Conservation (phyloP, 2,888 invertebrate genomes). For the Ceriagrion tenellum region DNA sequence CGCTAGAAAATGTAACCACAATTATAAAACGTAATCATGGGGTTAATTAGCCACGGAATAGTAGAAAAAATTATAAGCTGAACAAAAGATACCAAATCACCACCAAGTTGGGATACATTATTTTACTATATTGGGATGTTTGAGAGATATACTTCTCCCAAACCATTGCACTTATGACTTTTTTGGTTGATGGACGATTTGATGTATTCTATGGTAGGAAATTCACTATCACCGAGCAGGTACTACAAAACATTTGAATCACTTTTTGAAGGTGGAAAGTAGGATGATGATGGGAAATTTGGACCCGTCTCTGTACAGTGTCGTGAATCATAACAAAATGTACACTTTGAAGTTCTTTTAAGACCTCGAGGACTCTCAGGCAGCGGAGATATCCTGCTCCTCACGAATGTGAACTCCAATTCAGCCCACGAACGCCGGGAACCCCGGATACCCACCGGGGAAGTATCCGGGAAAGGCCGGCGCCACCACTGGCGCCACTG, state of each 20-base stretch:
- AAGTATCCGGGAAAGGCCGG: conserved; percentile 88
- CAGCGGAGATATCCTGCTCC: neutral
- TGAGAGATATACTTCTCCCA: neutral
- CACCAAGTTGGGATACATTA: neutral
- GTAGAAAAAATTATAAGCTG: neutral
- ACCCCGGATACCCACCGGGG: conserved; percentile 87
- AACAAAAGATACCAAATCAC: neutral
- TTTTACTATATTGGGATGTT: neutral
- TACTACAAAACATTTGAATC: neutral
- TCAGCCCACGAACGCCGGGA: conserved; percentile 86
- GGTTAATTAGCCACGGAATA: neutral
- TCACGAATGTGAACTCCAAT: neutral
- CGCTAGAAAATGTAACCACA: neutral
- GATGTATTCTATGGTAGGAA: neutral
- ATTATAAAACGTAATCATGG: neutral
- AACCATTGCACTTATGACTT: neutral
- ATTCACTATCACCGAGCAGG: neutral
- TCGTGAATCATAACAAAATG: neutral
- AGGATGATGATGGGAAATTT: neutral
- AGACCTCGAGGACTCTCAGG: neutral
- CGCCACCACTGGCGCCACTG: conserved; percentile 83
- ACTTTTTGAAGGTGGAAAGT: neutral
- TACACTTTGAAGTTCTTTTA: neutral
- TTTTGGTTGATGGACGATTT: conserved; percentile 20
- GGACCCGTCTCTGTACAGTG: neutral